Percentiles rank a stretch among this genome's conserved stretches.
phyloP scores from a whole-genome alignment of 2,113 vertebrate species.

The Cinclus mexicanus region DNA sequence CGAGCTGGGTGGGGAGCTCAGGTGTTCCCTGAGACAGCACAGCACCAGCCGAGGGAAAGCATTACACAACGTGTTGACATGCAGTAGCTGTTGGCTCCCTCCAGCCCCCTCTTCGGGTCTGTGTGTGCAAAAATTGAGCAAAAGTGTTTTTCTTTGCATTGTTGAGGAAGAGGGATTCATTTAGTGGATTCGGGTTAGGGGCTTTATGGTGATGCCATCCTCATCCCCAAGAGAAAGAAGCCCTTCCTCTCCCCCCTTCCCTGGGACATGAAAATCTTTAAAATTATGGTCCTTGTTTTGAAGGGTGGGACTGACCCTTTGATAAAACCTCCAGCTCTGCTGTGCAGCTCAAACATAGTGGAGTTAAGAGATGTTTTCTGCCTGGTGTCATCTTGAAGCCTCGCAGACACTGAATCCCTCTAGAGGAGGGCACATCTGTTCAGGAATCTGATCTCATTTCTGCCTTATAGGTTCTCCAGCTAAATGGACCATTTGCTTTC shows the following conservation, averaged over 20 bases:
- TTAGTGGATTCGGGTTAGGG: too few species aligned
- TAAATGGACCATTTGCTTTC: conserved; percentile 48
- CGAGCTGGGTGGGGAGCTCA: neutral
- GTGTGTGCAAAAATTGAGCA: neutral
- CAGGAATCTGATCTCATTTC: conserved; percentile 61
- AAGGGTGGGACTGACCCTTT: neutral
- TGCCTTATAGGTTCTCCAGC: conserved; percentile 26
- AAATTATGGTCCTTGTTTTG: neutral
- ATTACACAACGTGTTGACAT: accelerated
- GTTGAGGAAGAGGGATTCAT: neutral
- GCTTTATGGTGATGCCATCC: neutral
- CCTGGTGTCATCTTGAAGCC: conserved; percentile 20
- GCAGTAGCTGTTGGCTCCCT: neutral
- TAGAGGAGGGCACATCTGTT: conserved; percentile 59
- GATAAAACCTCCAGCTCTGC: neutral
- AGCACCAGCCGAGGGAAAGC: neutral
- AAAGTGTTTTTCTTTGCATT: neutral
- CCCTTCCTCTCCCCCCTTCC: neutral
- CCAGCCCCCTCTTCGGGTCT: neutral
- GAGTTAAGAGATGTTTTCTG: neutral
- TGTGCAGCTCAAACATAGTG: neutral
- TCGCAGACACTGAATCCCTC: neutral
- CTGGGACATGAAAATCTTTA: neutral
- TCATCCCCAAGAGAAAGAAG: neutral
- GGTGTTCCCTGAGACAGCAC: neutral